A percentile compares a stretch with the other conserved stretches of the same genome.
Conservation (phyloP, 2,888 invertebrate species). For the Gymnocheta viridis region DNA sequence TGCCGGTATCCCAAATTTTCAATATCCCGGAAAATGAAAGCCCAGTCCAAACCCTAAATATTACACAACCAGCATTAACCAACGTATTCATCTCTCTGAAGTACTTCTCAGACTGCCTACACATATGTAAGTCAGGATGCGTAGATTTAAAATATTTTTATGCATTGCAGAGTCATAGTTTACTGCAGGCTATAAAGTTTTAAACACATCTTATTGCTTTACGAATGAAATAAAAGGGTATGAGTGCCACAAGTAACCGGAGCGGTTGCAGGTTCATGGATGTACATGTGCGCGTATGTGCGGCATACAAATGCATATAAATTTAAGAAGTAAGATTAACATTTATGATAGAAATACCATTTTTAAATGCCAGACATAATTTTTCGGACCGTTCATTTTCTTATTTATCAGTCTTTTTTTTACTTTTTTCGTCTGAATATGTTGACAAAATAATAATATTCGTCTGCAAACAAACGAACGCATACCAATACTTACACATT, state of each 20-base stretch:
- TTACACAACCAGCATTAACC: too few relatives aligned
- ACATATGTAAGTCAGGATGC: not conserved
- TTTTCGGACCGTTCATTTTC: not conserved
- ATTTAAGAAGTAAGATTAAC: slow-evolving; percentile 11
- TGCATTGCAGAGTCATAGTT: slow-evolving; percentile 19
- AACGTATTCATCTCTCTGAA: not conserved
- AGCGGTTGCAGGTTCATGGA: not conserved
- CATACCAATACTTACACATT: not conserved
- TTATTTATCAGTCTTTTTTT: slow-evolving; percentile 8
- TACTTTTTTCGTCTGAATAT: slow-evolving; percentile 26
- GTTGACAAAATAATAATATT: slow-evolving; percentile 60
- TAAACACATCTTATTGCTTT: slow-evolving; percentile 54
- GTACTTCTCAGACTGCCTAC: not conserved
- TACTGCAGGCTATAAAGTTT: slow-evolving; percentile 52
- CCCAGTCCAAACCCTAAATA: too few relatives aligned
- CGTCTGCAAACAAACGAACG: slow-evolving; percentile 3
- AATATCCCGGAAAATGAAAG: too few relatives aligned
- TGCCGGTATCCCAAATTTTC: too few relatives aligned
- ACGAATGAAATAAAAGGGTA: slow-evolving; percentile 37
- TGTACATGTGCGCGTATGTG: not conserved
- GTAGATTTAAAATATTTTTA: not conserved
- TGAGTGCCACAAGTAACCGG: not conserved
- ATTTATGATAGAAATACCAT: slow-evolving; percentile 40
- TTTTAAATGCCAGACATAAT: slow-evolving; percentile 49
- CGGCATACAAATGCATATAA: not conserved